phyloP scores from a whole-genome alignment of 92 coral and sea anemone genomes.

The Palythoa grandiflora region DNA sequence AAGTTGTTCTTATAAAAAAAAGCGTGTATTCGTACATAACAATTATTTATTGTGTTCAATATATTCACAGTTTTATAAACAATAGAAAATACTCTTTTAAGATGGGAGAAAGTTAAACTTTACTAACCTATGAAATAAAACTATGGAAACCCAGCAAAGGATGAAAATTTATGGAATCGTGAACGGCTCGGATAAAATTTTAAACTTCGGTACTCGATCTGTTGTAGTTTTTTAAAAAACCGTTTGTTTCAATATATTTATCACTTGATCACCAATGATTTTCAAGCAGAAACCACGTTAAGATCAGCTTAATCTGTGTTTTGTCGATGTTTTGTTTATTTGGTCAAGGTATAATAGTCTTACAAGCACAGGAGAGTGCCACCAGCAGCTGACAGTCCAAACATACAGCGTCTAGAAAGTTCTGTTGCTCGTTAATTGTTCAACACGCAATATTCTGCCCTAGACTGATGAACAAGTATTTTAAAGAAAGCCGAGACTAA shows the following conservation, averaged over 20 bases:
- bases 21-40: background rate
- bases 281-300: background rate
- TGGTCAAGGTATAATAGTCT: constrained; percentile 9
- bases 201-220: background rate
- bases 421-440: constrained; percentile 35
- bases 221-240: background rate
- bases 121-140: background rate
- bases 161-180: background rate
- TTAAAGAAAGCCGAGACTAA: background rate
- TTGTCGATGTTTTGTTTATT: constrained; percentile 31
- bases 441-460: constrained; percentile 25
- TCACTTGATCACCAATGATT: background rate
- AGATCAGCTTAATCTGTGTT: background rate
- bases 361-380: background rate
- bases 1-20: too few relatives aligned
- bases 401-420: constrained; percentile 47
- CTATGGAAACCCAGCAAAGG: background rate
- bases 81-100: background rate
- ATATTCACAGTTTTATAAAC: background rate
- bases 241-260: background rate
- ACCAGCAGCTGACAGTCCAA: constrained; percentile 13
- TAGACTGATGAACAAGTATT: background rate
- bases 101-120: background rate
- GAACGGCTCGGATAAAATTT: background rate
- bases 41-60: background rate